phyloP scores from a whole-genome alignment of 2,113 vertebrate species.

The Cyprinus carpio region DNA sequence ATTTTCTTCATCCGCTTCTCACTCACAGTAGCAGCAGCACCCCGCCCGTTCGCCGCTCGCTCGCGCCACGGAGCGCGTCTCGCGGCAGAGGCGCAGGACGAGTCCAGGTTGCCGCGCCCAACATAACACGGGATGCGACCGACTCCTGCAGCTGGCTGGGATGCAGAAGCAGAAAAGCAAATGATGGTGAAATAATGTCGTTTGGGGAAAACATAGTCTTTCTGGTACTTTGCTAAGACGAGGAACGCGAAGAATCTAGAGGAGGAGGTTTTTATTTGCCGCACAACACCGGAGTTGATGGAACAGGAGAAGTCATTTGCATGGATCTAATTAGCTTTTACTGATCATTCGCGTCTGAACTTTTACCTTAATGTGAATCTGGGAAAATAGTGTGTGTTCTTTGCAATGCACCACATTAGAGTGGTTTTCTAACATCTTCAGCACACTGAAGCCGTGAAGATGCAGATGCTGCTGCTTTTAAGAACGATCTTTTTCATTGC shows the following conservation, averaged over 20 bases:
- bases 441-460: conserved; percentile 62
- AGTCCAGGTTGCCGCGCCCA: conserved; percentile 51
- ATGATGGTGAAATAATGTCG: background rate
- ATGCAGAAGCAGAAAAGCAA: background rate
- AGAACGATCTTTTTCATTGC: conserved; percentile 65
- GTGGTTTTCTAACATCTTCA: conserved; percentile 23
- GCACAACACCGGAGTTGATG: background rate
- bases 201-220: background rate
- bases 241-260: background rate
- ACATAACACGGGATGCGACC: conserved; percentile 33
- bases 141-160: conserved; percentile 32
- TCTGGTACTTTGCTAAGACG: background rate
- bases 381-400: background rate
- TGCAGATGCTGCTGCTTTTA: conserved; percentile 70
- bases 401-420: background rate
- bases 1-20: conserved; percentile 7
- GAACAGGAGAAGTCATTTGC: conserved; percentile 7
- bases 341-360: conserved; percentile 10
- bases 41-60: too few species aligned
- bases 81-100: conserved; percentile 11
- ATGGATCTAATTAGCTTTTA: background rate
- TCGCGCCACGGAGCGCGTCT: background rate
- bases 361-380: background rate
- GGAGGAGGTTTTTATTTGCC: background rate
- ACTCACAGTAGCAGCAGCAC: background rate